Conservation (phyloP, 2,113 vertebrate species). For the Pituophis catenifer region DNA sequence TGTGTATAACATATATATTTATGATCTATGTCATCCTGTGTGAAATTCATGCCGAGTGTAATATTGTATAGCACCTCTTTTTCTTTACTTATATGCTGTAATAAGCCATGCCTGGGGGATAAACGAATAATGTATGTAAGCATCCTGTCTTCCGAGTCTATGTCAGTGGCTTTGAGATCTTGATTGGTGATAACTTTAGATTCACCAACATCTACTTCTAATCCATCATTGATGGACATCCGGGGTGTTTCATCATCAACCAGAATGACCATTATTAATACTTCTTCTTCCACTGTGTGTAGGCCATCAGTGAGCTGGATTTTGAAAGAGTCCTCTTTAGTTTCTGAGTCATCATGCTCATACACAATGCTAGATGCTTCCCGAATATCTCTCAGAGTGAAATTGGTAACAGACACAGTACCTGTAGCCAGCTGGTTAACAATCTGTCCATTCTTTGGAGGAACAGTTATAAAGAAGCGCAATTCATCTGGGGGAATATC, state of each 20-base stretch:
- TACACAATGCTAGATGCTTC: constrained; percentile 65
- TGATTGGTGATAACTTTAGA: constrained; percentile 56
- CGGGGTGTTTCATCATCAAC: constrained; percentile 65
- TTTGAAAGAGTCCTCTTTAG: constrained; percentile 64
- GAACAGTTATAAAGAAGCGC: constrained; percentile 56
- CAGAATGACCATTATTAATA: constrained; percentile 60
- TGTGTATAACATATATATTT: constrained; percentile 60
- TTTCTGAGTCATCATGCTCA: constrained; percentile 70
- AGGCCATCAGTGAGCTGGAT: constrained; percentile 64
- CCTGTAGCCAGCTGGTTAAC: constrained; percentile 60
- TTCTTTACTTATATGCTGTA: constrained; percentile 74
- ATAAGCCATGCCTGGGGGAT: constrained; percentile 62
- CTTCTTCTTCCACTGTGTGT: constrained; percentile 55
- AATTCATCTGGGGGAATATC: constrained; percentile 62
- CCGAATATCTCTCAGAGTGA: constrained; percentile 65
- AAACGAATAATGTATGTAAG: constrained; percentile 64
- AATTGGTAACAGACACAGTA: constrained; percentile 47
- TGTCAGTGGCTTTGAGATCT: constrained; percentile 68
- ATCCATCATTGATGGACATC: constrained; percentile 58
- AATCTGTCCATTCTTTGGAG: constrained; percentile 60
- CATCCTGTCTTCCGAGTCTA: constrained; percentile 62
- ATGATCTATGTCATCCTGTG: constrained; percentile 67
- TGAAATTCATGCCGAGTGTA: constrained; percentile 67
- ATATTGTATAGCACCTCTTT: constrained; percentile 65
- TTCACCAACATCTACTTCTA: constrained; percentile 60